Percentiles rank a stretch among this genome's conserved stretches.
phyloP scores from a whole-genome alignment of 2,113 vertebrate genomes.

The Platysteira castanea region DNA sequence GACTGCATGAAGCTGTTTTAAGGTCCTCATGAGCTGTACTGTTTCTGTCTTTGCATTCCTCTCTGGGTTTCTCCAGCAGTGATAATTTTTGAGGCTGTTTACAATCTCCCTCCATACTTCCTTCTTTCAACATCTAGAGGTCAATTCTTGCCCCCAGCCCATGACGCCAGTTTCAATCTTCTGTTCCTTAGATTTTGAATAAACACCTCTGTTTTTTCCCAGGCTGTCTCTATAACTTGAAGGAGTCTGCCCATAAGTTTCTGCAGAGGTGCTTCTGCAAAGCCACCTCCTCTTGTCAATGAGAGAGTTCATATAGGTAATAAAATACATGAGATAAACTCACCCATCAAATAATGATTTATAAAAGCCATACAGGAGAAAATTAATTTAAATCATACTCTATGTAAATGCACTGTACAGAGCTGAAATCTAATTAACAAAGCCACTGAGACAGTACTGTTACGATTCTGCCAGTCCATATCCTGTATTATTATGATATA shows the following conservation, averaged over 20 bases:
- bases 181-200: not conserved
- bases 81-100: conserved; percentile 8
- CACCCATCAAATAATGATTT: not conserved
- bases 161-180: not conserved
- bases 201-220: not conserved
- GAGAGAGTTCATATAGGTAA: not conserved
- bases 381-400: not conserved
- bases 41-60: not conserved
- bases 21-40: not conserved
- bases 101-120: not conserved
- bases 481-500: not conserved
- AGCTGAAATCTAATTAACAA: not conserved
- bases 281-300: not conserved
- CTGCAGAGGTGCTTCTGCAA: not conserved
- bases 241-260: not conserved
- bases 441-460: not conserved
- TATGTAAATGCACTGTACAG: not conserved
- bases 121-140: not conserved
- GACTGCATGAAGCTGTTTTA: not conserved
- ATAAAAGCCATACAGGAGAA: not conserved
- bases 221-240: not conserved
- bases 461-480: not conserved
- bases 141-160: not conserved
- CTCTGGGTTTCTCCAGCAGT: not conserved
- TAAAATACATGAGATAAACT: not conserved